Base-by-base conservation (phyloP, 2,797 vertebrate genomes). In the Mormyrops boulengeri region DNA sequence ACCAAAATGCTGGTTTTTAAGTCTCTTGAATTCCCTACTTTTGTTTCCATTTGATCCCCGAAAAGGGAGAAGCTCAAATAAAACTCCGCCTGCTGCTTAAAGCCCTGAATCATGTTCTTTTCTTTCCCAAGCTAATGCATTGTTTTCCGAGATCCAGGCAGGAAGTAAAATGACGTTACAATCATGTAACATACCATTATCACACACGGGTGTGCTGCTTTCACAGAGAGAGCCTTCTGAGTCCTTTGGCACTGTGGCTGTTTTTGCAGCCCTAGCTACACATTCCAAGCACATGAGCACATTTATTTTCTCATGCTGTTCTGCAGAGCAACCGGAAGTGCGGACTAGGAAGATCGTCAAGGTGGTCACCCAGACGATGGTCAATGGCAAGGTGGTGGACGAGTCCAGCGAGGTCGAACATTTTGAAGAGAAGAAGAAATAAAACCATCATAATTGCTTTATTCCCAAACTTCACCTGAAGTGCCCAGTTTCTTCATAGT, bases 331-430 rank as follows among this genome's bases (percentile, higher is more conserved):
- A 2, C 96, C 96, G 0, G 96, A 97, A 0, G 93, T 97, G 0
- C 94, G 95, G 86, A 97, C 96, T 89, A 95, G 96, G 93, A 97
- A 97, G 94, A 97, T 97, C 49, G 96, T 97, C 11, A 97, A 97
- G 93, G 96, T 96, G 0, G 96, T 97, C 88, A 97, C 96, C 17
- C 96, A 97, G 93, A 97, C 96, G 2, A 95, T 97, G 95, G 92
- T 97, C 88, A 96, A 97, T 22, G 96, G 96, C 11, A 96, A 97
- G 90, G 95, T 97, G 92, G 95, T 97, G 9, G 94, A 96, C 3
- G 96, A 97, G 93, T 96, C 95, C 82, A 97, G 96, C 9, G 96
- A 97, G 91, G 95, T 97, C 92, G 96, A 97, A 91, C 95, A 97
- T 92, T 95, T 97, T 2, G 95, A 96, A 86, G 96, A 97, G 62